Conservation (phyloP, 53 echinoderm and acorn worm species). For the Paracentrotus lividus region DNA sequence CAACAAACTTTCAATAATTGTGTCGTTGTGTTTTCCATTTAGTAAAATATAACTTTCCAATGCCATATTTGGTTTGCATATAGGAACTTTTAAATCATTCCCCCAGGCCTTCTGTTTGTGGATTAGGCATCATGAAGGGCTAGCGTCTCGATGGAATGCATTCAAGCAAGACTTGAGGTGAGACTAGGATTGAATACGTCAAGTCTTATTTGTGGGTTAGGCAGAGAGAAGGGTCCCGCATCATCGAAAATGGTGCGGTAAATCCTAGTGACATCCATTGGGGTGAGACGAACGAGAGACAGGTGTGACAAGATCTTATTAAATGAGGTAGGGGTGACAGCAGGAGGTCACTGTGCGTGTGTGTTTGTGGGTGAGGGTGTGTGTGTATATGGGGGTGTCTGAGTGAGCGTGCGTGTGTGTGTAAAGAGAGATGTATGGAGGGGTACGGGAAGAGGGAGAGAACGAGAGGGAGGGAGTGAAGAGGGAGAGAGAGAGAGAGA, state of each 20-base stretch:
- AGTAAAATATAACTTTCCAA: too few species aligned
- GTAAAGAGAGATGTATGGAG: background rate
- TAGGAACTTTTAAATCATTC: too few species aligned
- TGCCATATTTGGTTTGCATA: too few species aligned
- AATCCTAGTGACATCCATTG: background rate
- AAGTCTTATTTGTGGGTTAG: background rate
- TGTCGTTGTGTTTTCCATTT: too few species aligned
- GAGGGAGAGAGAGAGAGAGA: background rate
- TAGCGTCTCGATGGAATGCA: constrained; percentile 16
- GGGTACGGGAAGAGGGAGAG: background rate
- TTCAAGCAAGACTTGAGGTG: background rate
- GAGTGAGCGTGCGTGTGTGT: background rate
- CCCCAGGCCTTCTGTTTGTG: too few species aligned
- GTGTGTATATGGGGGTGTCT: too few species aligned
- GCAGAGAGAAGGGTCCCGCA: background rate
- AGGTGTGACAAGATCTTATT: constrained; percentile 40
- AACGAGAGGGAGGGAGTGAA: background rate
- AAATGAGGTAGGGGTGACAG: background rate
- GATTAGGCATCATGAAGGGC: background rate
- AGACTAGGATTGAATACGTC: constrained; percentile 14
- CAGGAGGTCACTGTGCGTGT: too few species aligned
- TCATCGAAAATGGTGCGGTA: background rate
- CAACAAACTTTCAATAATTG: too few species aligned
- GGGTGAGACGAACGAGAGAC: constrained; percentile 35
- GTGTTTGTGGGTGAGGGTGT: background rate